Evolutionary conservation across 2,888 invertebrate genomes (phyloP).

Genomic region (Apomyelois bistriatella): DNA sequence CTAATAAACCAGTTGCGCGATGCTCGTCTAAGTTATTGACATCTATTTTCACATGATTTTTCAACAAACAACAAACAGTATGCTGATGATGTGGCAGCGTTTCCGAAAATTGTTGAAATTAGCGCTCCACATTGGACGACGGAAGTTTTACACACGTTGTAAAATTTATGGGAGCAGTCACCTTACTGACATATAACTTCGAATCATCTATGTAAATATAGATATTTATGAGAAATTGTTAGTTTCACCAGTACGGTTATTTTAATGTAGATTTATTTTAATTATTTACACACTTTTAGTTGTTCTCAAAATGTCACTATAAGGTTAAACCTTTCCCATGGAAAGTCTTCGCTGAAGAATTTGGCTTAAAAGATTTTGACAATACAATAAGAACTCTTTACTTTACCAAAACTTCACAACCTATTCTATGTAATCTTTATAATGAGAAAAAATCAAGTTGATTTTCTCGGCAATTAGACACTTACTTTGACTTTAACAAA

Average conservation of each 20-base stretch:
- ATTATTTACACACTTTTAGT: too few species aligned
- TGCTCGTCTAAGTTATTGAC: not conserved
- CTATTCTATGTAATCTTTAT: too few species aligned
- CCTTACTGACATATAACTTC: slow-evolving; percentile 15
- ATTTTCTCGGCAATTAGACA: too few species aligned
- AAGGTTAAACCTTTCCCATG: too few species aligned
- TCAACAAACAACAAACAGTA: slow-evolving; percentile 12
- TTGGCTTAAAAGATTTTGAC: too few species aligned
- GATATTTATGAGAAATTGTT: slow-evolving; percentile 14
- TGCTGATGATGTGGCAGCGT: slow-evolving; percentile 15
- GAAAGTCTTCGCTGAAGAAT: too few species aligned
- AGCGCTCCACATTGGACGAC: slow-evolving; percentile 12
- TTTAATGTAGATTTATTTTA: too few species aligned
- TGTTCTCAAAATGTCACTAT: too few species aligned
- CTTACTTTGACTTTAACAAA: too few species aligned
- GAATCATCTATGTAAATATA: slow-evolving; percentile 11
- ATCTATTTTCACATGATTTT: not conserved
- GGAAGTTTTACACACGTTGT: slow-evolving; percentile 21
- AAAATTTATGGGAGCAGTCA: slow-evolving; percentile 45
- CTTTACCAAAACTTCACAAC: too few species aligned
- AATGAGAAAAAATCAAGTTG: too few species aligned
- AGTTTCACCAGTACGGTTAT: not conserved
- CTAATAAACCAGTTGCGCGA: not conserved
- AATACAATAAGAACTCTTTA: too few species aligned
- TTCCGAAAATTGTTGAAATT: slow-evolving; percentile 24